Percentiles rank a stretch among this genome's conserved stretches.
Conservation (phyloP, 2,888 invertebrate genomes). For the Dryocosmus kuriphilus region DNA sequence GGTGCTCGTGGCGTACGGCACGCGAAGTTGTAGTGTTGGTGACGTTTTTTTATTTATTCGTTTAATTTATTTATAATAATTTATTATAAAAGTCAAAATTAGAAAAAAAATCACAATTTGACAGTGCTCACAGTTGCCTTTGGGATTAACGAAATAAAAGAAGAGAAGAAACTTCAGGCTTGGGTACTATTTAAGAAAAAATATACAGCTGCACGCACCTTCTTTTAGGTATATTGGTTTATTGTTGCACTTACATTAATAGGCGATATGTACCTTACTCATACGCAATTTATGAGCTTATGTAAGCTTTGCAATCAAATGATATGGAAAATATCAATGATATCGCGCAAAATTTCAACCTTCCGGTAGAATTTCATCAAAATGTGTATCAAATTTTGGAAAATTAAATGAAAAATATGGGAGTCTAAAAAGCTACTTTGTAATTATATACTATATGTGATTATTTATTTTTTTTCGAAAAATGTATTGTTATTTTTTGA, state of each 20-base stretch:
- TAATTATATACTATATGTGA: no score
- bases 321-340: slow-evolving; percentile 6
- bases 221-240: slow-evolving; percentile 31
- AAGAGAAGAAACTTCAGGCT: neutral
- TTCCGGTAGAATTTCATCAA: neutral
- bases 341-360: neutral
- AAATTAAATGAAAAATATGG: neutral
- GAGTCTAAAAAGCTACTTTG: no score
- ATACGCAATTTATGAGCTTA: slow-evolving; percentile 22
- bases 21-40: neutral
- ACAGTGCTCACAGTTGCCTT: slow-evolving; percentile 1
- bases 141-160: slow-evolving; percentile 10
- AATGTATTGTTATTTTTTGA: no score
- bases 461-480: no score
- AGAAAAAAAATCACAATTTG: neutral
- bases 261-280: slow-evolving; percentile 21
- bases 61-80: neutral
- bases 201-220: slow-evolving; percentile 14
- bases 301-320: slow-evolving; percentile 26
- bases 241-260: slow-evolving; percentile 13
- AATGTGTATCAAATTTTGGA: neutral
- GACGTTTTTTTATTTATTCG: neutral
- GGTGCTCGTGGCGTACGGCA: slow-evolving; percentile 18
- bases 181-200: slow-evolving; percentile 18
- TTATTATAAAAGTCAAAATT: neutral